These are phyloP conservation scores for Diadegma fenestrale DNA, from an alignment of 2,888 invertebrate species.

Conservation along the genomic window DNA sequence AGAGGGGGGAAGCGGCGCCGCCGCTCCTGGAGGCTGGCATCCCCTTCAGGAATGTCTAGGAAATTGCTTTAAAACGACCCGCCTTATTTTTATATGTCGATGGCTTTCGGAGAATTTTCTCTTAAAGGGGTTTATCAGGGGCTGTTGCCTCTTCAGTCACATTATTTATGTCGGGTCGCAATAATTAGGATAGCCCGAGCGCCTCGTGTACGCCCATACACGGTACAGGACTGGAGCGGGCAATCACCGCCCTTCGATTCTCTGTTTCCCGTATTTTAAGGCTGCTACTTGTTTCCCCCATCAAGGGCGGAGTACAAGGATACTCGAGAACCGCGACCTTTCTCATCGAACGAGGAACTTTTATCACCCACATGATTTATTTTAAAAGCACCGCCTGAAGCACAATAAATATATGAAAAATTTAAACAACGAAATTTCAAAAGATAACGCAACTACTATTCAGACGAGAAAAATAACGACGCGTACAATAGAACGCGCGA, in stretches of 20 bases:
- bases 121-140: neutral
- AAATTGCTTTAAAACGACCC: neutral
- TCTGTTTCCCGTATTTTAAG: neutral
- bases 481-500: neutral
- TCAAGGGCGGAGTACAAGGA: neutral
- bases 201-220: neutral
- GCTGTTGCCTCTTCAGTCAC: neutral
- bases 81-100: neutral
- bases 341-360: neutral
- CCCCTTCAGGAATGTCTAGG: neutral
- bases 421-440: neutral
- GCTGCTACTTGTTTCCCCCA: neutral
- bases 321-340: neutral
- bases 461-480: neutral
- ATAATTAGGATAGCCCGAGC: neutral
- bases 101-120: neutral
- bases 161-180: neutral
- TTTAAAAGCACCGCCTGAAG: neutral
- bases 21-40: neutral
- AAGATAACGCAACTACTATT: neutral
- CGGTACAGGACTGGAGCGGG: neutral
- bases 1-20: conserved; percentile 47
- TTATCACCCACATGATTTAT: neutral
- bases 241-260: neutral
- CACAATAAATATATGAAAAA: neutral